Conservation (phyloP, 2,113 vertebrate species). For the Desmodus rotundus region DNA sequence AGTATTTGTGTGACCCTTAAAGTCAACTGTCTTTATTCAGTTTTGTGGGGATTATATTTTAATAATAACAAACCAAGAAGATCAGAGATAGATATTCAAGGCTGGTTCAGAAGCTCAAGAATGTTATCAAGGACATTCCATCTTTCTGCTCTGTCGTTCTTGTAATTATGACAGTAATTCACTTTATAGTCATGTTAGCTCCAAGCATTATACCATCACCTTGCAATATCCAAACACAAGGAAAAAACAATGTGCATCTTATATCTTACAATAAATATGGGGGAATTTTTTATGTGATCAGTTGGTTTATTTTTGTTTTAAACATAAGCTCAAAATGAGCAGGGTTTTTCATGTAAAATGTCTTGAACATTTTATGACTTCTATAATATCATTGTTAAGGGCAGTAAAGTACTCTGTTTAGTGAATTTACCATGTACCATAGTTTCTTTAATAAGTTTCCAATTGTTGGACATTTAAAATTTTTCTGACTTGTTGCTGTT, state of each 20-base stretch:
- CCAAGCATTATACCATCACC: background rate
- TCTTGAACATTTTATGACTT: background rate
- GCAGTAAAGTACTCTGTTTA: background rate
- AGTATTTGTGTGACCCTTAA: background rate
- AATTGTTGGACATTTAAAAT: background rate
- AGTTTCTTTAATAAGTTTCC: background rate
- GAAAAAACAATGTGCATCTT: background rate
- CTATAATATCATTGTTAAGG: background rate
- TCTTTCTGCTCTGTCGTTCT: background rate
- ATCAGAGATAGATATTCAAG: background rate
- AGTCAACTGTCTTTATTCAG: background rate
- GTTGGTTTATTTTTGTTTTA: background rate
- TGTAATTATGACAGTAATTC: background rate
- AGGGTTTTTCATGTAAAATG: background rate
- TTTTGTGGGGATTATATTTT: background rate
- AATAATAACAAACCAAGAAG: background rate
- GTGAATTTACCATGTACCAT: background rate
- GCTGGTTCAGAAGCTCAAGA: slow-evolving; percentile 7
- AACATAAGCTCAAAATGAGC: background rate
- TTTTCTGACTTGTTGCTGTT: background rate
- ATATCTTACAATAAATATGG: background rate
- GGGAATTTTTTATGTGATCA: background rate
- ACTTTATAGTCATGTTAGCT: background rate
- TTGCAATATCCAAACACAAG: background rate
- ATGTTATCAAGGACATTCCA: background rate